Evolutionary conservation across 2,888 invertebrate species (phyloP).

Genomic region (Drepana falcataria): DNA sequence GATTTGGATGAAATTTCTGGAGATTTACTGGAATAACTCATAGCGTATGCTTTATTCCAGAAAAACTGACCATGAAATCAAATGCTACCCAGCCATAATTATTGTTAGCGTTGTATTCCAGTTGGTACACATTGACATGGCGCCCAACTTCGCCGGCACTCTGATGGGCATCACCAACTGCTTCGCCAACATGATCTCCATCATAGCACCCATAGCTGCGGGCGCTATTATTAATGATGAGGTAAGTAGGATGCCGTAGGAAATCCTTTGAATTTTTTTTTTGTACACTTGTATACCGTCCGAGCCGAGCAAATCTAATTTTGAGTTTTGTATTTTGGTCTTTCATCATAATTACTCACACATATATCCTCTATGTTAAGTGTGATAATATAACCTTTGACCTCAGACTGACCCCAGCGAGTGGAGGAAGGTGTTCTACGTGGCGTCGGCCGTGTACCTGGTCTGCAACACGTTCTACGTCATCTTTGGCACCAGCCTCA

Average conservation of each 20-base stretch:
- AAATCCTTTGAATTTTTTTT: too few relatives aligned
- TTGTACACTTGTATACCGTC: too few relatives aligned
- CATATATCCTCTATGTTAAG: too few relatives aligned
- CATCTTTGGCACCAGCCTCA: slow-evolving; percentile 81
- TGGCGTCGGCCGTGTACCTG: slow-evolving; percentile 83
- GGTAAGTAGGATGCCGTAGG: slow-evolving; percentile 18
- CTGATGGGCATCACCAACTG: slow-evolving; percentile 91
- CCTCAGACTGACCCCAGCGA: slow-evolving; percentile 78
- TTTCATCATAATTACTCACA: too few relatives aligned
- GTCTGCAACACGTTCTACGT: slow-evolving; percentile 81
- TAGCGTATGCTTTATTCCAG: too few relatives aligned
- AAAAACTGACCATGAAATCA: too few relatives aligned
- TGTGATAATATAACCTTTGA: not conserved
- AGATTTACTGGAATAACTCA: too few relatives aligned
- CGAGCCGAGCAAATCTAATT: too few relatives aligned
- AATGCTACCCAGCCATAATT: too few relatives aligned
- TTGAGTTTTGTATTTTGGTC: too few relatives aligned
- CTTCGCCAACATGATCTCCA: slow-evolving; percentile 84
- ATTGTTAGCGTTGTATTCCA: slow-evolving; percentile 68
- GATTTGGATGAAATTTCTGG: too few relatives aligned
- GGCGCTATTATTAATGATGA: slow-evolving; percentile 81
- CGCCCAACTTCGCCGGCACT: slow-evolving; percentile 89
- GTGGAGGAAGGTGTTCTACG: slow-evolving; percentile 86
- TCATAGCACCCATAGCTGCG: slow-evolving; percentile 86
- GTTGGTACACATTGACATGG: slow-evolving; percentile 89